Percentiles rank a stretch among this genome's conserved stretches.
Conservation (phyloP, 2,113 vertebrate genomes). For the Thalassoma bifasciatum region DNA sequence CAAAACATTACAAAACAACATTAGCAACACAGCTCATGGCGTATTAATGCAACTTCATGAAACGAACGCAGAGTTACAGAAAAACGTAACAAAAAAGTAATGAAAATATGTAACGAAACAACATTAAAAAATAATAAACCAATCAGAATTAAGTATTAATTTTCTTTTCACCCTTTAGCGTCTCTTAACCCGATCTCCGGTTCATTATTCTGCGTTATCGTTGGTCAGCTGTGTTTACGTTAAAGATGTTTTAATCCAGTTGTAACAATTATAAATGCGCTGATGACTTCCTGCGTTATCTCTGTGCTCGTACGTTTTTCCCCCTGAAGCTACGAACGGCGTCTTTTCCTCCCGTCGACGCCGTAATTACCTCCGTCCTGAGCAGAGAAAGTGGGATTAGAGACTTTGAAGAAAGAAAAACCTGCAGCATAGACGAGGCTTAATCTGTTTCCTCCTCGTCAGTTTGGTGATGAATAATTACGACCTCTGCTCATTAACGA, state of each 20-base stretch:
- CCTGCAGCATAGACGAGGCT: constrained; percentile 66
- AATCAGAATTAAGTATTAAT: too few relatives aligned
- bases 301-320: constrained; percentile 35
- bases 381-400: constrained; percentile 61
- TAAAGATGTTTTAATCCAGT: constrained; percentile 37
- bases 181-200: too few relatives aligned
- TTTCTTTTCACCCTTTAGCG: too few relatives aligned
- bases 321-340: constrained; percentile 64
- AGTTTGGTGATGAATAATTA: constrained; percentile 79
- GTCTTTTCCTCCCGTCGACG: constrained; percentile 48
- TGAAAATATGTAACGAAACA: too few relatives aligned
- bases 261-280: constrained; percentile 52
- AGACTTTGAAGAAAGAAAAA: constrained; percentile 64
- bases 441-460: constrained; percentile 67
- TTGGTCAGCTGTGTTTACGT: constrained; percentile 15
- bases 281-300: constrained; percentile 52
- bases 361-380: constrained; percentile 75
- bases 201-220: background rate
- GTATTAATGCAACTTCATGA: too few relatives aligned
- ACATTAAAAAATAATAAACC: too few relatives aligned
- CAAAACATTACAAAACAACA: too few relatives aligned
- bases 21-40: too few relatives aligned
- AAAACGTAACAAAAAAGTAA: too few relatives aligned
- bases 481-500: constrained; percentile 60
- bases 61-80: too few relatives aligned